Evolutionary conservation across 1,140 invertebrate species (phyloP).

Genomic region (Orussus abietinus): DNA sequence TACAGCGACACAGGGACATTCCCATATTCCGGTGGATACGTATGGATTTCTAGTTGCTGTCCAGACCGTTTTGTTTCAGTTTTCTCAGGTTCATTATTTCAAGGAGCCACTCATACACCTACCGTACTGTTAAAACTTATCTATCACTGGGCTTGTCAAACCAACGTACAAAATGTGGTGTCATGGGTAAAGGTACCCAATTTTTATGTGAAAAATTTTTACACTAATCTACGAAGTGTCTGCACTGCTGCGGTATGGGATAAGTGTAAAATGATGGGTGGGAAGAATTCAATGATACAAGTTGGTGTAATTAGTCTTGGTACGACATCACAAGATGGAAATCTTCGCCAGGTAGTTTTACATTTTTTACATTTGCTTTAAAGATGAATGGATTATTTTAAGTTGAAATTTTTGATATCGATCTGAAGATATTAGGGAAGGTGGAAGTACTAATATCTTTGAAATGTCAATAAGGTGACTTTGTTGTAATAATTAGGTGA

Average conservation of each 20-base stretch:
- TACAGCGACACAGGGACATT: conserved; percentile 80
- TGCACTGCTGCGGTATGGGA: conserved; percentile 76
- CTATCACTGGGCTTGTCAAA: conserved; percentile 88
- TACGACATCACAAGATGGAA: conserved; percentile 79
- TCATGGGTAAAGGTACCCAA: conserved; percentile 84
- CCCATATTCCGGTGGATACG: conserved; percentile 81
- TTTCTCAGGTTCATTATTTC: conserved; percentile 81
- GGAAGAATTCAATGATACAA: conserved; percentile 54
- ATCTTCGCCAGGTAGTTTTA: conserved; percentile 61
- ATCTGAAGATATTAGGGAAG: too few relatives aligned
- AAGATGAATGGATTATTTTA: conserved; percentile 5
- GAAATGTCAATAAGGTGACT: too few relatives aligned
- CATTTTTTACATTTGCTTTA: neutral
- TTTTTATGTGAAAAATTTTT: conserved; percentile 72
- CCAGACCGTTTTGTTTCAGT: conserved; percentile 78
- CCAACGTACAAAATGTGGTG: conserved; percentile 79
- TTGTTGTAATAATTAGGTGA: too few relatives aligned
- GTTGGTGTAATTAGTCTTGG: conserved; percentile 86
- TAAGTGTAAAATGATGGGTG: conserved; percentile 68
- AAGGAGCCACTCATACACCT: conserved; percentile 75
- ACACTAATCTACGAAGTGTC: conserved; percentile 71
- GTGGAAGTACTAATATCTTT: too few relatives aligned
- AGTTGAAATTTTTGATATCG: too few relatives aligned
- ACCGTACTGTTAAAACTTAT: conserved; percentile 77
- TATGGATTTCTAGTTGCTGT: conserved; percentile 85